phyloP scores from a whole-genome alignment of 92 coral and sea anemone species.

The Heteractis magnifica region DNA sequence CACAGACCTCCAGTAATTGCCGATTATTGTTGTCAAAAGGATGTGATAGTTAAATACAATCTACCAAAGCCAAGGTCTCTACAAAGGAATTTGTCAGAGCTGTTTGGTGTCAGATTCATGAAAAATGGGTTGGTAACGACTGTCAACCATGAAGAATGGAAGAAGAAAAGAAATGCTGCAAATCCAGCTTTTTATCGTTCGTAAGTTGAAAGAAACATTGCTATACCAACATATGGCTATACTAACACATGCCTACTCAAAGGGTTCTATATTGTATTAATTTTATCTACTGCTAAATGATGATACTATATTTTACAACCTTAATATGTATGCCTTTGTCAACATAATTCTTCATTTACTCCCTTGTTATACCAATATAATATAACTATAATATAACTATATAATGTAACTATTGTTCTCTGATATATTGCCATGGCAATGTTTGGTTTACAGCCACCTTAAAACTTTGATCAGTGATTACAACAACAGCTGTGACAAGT shows the following conservation, averaged over 20 bases:
- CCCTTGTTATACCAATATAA: not conserved
- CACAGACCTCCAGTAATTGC: not conserved
- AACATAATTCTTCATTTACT: too few species aligned
- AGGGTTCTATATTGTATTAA: too few species aligned
- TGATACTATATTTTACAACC: too few species aligned
- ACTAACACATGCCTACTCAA: not conserved
- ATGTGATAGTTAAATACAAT: constrained; percentile 28
- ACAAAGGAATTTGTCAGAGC: not conserved
- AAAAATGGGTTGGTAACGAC: constrained; percentile 25
- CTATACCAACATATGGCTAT: not conserved
- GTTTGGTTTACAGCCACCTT: constrained; percentile 37
- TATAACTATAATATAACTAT: not conserved
- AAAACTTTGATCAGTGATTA: constrained; percentile 33
- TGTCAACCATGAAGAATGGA: constrained; percentile 26
- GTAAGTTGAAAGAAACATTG: constrained; percentile 5
- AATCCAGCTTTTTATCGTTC: constrained; percentile 48
- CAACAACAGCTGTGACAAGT: constrained; percentile 26
- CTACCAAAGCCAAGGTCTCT: constrained; percentile 20
- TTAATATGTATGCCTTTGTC: too few species aligned
- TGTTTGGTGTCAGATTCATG: constrained; percentile 38
- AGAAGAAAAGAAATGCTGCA: constrained; percentile 33
- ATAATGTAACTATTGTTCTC: not conserved
- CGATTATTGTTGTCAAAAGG: not conserved
- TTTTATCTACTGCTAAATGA: too few species aligned
- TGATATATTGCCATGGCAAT: constrained; percentile 13